Evolutionary conservation across 1,140 invertebrate species (phyloP), one percentile per base, ranked within the genome.

Genomic region (Hormaphis cornu): DNA sequence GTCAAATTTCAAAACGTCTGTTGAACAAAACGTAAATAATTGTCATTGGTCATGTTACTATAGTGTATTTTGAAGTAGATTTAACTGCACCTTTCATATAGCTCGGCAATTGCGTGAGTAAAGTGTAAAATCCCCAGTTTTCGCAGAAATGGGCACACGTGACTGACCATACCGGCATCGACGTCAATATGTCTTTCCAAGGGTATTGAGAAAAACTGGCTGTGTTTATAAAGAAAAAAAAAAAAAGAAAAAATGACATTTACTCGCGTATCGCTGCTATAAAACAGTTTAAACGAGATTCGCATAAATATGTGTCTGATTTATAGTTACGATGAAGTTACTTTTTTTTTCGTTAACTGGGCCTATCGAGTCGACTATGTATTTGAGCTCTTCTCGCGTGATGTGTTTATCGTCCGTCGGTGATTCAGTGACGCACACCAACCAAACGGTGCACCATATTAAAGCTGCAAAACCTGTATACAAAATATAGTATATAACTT

Each of bases 121-220:
- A 83, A 0, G 91, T 95, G 76, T 96, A 96, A 79, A 95, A 95
- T 16, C 93, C 93, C 93, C 93, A 97, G 79, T 96, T 96, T 78
- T 96, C 93, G 69, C 90, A 88, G 79, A 95, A 95, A 78, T 96
- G 93, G 4, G 92, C 91, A 20, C 86, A 83, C 20, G 91, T 85
- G 56, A 95, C 93, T 0, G 93, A 92, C 89, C 92, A 95, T 2
- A 96, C 90, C 0, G 93, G 86, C 46, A 83, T 80, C 0, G 93
- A 95, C 1, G 82, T 87, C 18, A 95, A 77, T 74, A 96, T 91
- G 7, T 82, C 79, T 52, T 82, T 83, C 92, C 92, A 95, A 1
- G 91, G 91, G 26, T 71, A 61, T 7, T 42, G 9, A 30, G 50
- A 20, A 48, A 63, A 28, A 6, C 56, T 30, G n/a, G n/a, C 54